Percentiles rank a stretch among this genome's conserved stretches.
phyloP scores from a whole-genome alignment of 2,113 vertebrate species.

The Rhineura floridana region DNA sequence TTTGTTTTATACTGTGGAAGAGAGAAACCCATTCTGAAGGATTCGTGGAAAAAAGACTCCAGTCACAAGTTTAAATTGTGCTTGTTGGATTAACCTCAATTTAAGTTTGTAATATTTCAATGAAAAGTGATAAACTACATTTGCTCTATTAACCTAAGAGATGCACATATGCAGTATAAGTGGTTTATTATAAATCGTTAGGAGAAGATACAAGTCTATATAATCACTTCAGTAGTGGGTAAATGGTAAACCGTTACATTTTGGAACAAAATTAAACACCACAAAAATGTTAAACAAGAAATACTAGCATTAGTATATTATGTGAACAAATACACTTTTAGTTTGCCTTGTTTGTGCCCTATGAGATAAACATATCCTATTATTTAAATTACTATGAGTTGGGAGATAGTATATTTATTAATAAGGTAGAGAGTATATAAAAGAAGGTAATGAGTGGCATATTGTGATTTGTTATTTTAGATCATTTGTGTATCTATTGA shows the following conservation, averaged over 20 bases:
- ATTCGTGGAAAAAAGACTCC: neutral
- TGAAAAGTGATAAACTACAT: neutral
- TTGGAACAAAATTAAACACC: neutral
- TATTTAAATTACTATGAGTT: neutral
- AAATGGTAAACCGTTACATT: neutral
- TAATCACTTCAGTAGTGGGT: neutral
- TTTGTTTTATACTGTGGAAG: neutral
- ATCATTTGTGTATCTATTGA: neutral
- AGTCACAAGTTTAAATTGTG: neutral
- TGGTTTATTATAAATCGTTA: neutral
- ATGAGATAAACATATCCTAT: neutral
- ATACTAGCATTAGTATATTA: neutral
- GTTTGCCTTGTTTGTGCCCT: neutral
- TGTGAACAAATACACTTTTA: neutral
- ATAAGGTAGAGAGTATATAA: neutral
- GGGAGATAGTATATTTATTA: neutral
- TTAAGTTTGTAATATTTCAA: neutral
- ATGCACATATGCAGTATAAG: neutral
- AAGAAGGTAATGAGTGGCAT: neutral
- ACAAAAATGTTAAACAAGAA: neutral
- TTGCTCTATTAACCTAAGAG: constrained; percentile 1
- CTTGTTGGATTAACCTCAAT: neutral
- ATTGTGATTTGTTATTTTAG: neutral
- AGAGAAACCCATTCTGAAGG: neutral
- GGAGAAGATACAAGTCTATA: neutral